A percentile compares a stretch with the other conserved stretches of the same genome.
These are phyloP conservation scores for Lagocephalus sceleratus DNA, from an alignment of 2,797 vertebrate genomes.

Conservation along the genomic window DNA sequence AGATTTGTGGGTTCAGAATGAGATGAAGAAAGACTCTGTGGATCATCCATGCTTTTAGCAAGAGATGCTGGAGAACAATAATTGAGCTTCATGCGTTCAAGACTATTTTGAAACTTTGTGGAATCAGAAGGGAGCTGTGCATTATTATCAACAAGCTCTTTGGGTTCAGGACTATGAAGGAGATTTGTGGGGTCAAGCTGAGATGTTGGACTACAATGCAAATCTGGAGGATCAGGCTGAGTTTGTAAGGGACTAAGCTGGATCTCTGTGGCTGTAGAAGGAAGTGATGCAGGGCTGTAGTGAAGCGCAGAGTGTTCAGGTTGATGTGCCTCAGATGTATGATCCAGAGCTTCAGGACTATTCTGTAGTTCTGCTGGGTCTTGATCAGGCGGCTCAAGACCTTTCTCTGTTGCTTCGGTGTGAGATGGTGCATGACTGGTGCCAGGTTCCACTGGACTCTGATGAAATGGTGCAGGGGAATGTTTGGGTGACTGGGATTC, in stretches of 20 bases:
- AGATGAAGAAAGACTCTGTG: not conserved
- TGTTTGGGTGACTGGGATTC: too few species aligned
- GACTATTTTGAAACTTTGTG: not conserved
- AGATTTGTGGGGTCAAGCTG: not conserved
- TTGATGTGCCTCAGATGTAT: rapidly evolving
- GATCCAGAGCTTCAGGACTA: not conserved
- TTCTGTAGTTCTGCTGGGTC: not conserved
- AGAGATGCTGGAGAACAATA: not conserved
- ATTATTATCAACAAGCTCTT: not conserved
- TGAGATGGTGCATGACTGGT: not conserved
- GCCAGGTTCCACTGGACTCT: not conserved
- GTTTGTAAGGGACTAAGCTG: not conserved
- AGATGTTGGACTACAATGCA: not conserved
- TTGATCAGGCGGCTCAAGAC: not conserved
- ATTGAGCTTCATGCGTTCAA: not conserved
- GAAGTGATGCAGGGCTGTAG: not conserved
- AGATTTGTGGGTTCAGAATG: not conserved
- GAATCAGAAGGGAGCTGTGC: not conserved
- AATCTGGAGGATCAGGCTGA: not conserved
- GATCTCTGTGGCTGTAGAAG: not conserved
- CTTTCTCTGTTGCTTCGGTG: not conserved
- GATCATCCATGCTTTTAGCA: not conserved
- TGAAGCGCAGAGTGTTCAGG: not conserved
- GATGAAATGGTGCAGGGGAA: not conserved
- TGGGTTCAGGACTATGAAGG: not conserved